Conservation (phyloP, 2,797 vertebrate species). For the Pagetopsis macropterus region DNA sequence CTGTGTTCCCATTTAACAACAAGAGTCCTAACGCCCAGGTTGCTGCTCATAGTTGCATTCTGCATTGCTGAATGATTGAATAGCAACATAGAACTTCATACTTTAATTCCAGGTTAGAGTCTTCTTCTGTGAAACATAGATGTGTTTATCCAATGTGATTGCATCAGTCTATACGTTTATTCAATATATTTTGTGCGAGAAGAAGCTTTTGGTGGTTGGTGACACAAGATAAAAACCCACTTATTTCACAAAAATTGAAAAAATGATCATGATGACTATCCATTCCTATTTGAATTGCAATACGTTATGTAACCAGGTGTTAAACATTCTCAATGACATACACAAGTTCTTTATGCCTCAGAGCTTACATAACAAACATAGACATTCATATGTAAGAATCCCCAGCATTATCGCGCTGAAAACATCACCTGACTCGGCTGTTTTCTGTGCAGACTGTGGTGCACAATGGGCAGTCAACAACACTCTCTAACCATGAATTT, state of each 20-base stretch:
- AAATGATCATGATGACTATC: neutral
- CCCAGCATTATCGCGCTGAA: slow-evolving; percentile 18
- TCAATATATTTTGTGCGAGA: neutral
- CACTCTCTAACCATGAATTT: slow-evolving; percentile 41
- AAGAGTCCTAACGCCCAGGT: neutral
- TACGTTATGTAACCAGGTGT: neutral
- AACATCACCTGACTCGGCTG: slow-evolving; percentile 16
- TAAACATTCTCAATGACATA: neutral
- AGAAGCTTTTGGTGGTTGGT: neutral
- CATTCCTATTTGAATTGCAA: neutral
- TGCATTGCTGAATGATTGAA: neutral
- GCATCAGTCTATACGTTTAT: neutral
- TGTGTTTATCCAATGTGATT: no score
- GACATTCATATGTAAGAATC: slow-evolving; percentile 6
- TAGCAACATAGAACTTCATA: neutral
- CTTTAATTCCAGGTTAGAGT: neutral
- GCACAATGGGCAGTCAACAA: slow-evolving; percentile 35
- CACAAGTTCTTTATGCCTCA: neutral
- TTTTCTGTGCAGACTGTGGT: slow-evolving; percentile 33
- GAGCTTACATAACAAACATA: neutral
- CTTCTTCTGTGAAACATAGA: neutral
- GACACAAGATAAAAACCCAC: no score
- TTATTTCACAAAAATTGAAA: no score
- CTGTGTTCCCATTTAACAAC: neutral
- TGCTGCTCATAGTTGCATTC: neutral